phyloP scores from a whole-genome alignment of 2,113 vertebrate species.

The Takifugu flavidus region DNA sequence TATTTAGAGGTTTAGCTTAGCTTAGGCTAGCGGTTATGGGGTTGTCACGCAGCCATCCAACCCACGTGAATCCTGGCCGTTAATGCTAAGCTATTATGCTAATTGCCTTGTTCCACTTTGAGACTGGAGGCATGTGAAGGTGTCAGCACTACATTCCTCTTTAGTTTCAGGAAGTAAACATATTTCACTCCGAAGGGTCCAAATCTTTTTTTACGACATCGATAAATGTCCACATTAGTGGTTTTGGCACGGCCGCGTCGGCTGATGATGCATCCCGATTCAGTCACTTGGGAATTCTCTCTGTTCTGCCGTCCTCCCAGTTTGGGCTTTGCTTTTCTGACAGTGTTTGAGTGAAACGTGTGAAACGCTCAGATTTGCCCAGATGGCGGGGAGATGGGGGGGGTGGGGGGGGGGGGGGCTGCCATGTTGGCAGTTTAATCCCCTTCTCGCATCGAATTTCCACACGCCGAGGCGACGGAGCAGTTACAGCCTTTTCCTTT shows the following conservation, averaged over 20 bases:
- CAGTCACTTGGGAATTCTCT: not conserved
- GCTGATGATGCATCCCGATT: not conserved
- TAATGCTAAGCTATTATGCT: not conserved
- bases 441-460: conserved; percentile 57
- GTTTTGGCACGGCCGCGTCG: not conserved
- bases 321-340: conserved; percentile 15
- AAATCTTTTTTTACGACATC: too few relatives aligned
- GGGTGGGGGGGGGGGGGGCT: conserved; percentile 19
- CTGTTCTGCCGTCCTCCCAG: not conserved
- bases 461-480: conserved; percentile 50
- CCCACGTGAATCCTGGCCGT: not conserved
- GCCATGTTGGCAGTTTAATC: conserved; percentile 52
- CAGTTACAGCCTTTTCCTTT: conserved; percentile 1
- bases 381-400: conserved; percentile 33
- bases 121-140: too few relatives aligned
- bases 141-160: too few relatives aligned
- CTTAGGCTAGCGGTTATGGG: too few relatives aligned
- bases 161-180: too few relatives aligned
- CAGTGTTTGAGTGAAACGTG: conserved; percentile 23
- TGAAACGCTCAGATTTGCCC: conserved; percentile 10
- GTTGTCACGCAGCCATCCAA: not conserved
- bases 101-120: not conserved
- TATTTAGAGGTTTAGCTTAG: too few relatives aligned
- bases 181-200: too few relatives aligned
- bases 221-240: too few relatives aligned